Base-by-base conservation (phyloP, 2,113 vertebrate species). In the Protomyctophum bolini region DNA sequence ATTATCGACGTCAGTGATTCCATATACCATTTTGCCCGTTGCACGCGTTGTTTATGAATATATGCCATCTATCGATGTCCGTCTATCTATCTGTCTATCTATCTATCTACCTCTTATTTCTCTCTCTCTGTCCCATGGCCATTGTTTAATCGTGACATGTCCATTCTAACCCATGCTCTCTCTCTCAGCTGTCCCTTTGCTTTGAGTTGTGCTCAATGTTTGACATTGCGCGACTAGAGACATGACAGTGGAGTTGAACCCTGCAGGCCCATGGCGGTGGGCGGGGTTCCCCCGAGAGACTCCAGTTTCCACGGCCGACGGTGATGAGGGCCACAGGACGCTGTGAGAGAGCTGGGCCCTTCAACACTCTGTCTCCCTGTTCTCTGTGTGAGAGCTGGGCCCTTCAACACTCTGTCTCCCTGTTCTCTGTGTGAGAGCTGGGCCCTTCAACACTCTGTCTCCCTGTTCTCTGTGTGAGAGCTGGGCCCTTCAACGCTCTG, bases 31-130 rank as follows among this genome's bases (percentile, higher is more conserved):
- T 6, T 2, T 7, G 41, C 33, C 33, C 29, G 15, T 58, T 58
- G 57, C 57, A 58, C 33, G 55, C 2, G n/a, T 57, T 29, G n/a
- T 57, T 29, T 29, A 29, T 29, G 15, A 29, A 58, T 10, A 15
- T 7, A 29, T 58, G 41, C 46, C 29, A 8, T 60, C 58, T 60
- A 6, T 60, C 58, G 11, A 45, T 52, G 9, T 61, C 33, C 46
- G 33, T 61, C 59, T 61, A 12, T 46, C 59, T 61, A 6, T 12
- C 59, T 61, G 11, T 61, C 59, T 61, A 4, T 61, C 59, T 61
- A 9, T 41, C 58, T 60, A 5, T 41, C 21, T 60, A n/a, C n/a
- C 58, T 29, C 15, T 59, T 56, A 8, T 57, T 7, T 57, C 55
- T 57, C 2, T 57, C 58, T 59, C 12, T 9, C 8, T 59, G 7